phyloP scores from a whole-genome alignment of 2,113 vertebrate genomes.

The Petaurus breviceps region DNA sequence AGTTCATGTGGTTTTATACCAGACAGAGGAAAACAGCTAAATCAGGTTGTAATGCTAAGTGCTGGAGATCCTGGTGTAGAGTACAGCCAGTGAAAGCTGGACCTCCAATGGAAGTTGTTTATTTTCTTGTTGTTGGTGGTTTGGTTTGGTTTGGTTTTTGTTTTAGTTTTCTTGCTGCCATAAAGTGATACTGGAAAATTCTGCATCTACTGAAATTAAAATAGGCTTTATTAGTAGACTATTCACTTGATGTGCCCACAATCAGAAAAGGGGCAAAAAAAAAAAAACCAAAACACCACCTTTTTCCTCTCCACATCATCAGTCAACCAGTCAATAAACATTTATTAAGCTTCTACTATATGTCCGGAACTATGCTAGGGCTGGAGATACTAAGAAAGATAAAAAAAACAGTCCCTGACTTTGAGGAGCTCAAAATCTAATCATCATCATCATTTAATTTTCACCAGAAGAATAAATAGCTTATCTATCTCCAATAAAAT shows the following conservation, averaged over 20 bases:
- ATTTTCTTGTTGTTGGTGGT: too few species aligned
- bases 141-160: too few species aligned
- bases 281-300: too few species aligned
- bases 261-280: background rate
- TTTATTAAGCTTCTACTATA: too few species aligned
- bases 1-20: conserved; percentile 19
- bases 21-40: conserved; percentile 20
- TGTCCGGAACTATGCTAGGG: too few species aligned
- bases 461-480: background rate
- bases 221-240: background rate
- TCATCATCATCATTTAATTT: background rate
- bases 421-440: too few species aligned
- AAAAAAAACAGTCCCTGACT: too few species aligned
- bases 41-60: conserved; percentile 54
- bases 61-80: conserved; percentile 18
- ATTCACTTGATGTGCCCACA: background rate
- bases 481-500: background rate
- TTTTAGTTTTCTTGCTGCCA: background rate
- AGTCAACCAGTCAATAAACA: background rate
- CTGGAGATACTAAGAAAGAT: too few species aligned
- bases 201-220: conserved; percentile 30
- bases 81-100: background rate
- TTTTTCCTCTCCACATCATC: background rate
- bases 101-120: background rate
- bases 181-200: conserved; percentile 6